These are phyloP conservation scores for Anthophora plumipes DNA, from an alignment of 2,888 invertebrate genomes.

Conservation along the genomic window DNA sequence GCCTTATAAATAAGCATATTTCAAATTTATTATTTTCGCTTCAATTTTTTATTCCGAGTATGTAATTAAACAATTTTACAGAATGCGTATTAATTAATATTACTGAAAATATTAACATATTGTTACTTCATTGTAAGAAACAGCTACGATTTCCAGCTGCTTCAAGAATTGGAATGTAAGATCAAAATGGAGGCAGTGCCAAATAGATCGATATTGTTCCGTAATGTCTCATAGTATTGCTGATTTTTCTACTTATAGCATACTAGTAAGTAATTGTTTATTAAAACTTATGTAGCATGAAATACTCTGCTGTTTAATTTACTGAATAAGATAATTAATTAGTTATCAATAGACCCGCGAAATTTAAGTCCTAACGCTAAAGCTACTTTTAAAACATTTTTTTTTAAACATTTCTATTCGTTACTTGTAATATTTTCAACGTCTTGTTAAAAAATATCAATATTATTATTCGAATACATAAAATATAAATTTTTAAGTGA, in stretches of 20 bases:
- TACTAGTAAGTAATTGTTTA: constrained; percentile 61
- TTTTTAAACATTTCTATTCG: constrained; percentile 14
- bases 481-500: background rate
- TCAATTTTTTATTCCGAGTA: background rate
- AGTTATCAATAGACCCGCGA: constrained; percentile 48
- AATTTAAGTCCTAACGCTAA: constrained; percentile 44
- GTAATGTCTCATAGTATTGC: constrained; percentile 74
- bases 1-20: constrained; percentile 60
- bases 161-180: constrained; percentile 71
- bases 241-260: constrained; percentile 73
- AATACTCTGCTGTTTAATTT: background rate
- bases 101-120: constrained; percentile 6
- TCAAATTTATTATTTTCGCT: constrained; percentile 44
- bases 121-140: constrained; percentile 27
- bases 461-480: background rate
- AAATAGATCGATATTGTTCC: constrained; percentile 75
- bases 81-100: constrained; percentile 15
- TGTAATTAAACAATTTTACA: constrained; percentile 12
- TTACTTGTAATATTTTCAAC: background rate
- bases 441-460: background rate
- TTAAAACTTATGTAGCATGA: background rate
- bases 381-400: constrained; percentile 45
- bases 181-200: constrained; percentile 80
- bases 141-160: constrained; percentile 60
- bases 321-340: constrained; percentile 11